Conservation (phyloP, 2,113 vertebrate species). For the Tenrec ecaudatus region DNA sequence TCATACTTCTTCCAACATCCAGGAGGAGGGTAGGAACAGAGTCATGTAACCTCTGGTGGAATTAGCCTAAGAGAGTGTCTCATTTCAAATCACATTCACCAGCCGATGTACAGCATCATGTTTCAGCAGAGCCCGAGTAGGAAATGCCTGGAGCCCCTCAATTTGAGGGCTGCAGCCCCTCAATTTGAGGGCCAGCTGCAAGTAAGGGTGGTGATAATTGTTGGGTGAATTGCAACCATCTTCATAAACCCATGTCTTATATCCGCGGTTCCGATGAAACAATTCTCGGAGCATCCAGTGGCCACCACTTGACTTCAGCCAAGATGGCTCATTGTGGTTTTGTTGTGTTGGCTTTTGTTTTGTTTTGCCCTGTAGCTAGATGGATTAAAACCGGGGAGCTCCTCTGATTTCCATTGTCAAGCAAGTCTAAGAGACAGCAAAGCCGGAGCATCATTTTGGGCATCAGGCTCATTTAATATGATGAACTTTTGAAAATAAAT, state of each 20-base stretch:
- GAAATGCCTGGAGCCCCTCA: constrained; percentile 36
- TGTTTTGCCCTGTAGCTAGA: constrained; percentile 27
- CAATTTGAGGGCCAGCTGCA: constrained; percentile 23
- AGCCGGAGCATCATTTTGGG: constrained; percentile 40
- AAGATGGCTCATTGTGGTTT: constrained; percentile 15
- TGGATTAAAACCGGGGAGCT: constrained; percentile 62
- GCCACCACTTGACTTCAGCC: constrained; percentile 64
- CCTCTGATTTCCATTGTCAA: constrained; percentile 68
- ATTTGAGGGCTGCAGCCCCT: constrained; percentile 48
- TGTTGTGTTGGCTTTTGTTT: background rate
- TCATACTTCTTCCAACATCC: constrained; percentile 8
- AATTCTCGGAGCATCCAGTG: constrained; percentile 42
- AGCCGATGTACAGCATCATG: constrained; percentile 31
- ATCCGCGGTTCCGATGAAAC: constrained; percentile 68
- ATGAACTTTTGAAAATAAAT: constrained; percentile 68
- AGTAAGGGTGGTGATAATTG: constrained; percentile 4
- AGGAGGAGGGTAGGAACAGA: background rate
- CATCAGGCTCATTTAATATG: constrained; percentile 58
- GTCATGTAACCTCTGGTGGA: constrained; percentile 35
- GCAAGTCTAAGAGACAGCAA: constrained; percentile 54
- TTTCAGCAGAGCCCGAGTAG: constrained; percentile 58
- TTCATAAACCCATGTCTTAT: constrained; percentile 71
- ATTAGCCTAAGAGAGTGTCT: background rate
- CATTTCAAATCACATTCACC: constrained; percentile 59
- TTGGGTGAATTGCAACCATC: constrained; percentile 40